Evolutionary conservation across 2,113 vertebrate genomes (phyloP), one percentile per base, ranked within the genome.

Genomic region (Aleadryas rufinucha): DNA sequence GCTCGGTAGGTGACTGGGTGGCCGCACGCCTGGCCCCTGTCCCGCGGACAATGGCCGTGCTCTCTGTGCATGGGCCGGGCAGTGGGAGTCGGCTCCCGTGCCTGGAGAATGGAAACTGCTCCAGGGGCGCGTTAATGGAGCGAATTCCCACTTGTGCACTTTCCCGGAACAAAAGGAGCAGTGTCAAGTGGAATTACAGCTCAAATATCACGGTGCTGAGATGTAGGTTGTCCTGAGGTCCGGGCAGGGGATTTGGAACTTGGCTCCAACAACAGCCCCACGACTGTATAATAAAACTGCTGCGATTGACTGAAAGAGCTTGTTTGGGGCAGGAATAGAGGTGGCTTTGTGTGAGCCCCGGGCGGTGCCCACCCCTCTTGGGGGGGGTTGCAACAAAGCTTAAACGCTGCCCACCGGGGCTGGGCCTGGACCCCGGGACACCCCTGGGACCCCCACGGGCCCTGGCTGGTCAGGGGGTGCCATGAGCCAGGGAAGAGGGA

Each of bases 211-310:
- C 37, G 8, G 93, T 92, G 96, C 96, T 97, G 94, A 95, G 61
- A 87, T 96, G 98, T 98, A 98, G 98, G 98, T 98, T 98, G 98
- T 93, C 96, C 60, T 24, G 47, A 88, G n/a, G 31, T 78, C 80
- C 7, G 2, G 56, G 83, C 45, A 94, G 91, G 94, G 91, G 87
- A 83, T 93, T 84, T 92, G 93, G 95, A 95, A 90, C 95, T 86
- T n/a, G 2, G 91, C 95, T 97, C 97, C 80, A 83, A 94, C 52
- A 82, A 92, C 68, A 81, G 95, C 90, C 68, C 80, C 23, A 26
- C 44, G n/a, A 41, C 57, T 92, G 95, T 87, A 97, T 97, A 98
- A 98, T 95, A 65, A 93, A 96, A 66, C 91, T 89, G 70, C 95
- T 94, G 96, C 95, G 96, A 80, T 37, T 65, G 91, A 93, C 80